These are phyloP conservation scores for Miichthys miiuy DNA, from an alignment of 2,797 vertebrate species.

Conservation along the genomic window DNA sequence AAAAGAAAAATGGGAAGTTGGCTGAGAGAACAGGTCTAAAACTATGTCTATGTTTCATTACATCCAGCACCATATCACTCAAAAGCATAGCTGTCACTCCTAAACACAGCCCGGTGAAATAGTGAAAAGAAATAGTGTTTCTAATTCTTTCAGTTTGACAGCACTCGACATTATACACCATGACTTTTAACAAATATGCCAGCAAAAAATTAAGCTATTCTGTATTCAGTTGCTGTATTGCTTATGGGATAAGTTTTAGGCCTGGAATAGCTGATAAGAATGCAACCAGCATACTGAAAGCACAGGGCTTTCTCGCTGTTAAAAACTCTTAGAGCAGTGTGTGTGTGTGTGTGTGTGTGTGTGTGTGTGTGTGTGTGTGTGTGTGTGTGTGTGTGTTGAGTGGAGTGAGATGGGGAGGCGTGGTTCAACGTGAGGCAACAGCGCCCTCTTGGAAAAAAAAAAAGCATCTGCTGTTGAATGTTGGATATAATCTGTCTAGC, in stretches of 20 bases:
- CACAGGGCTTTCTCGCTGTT: slow-evolving; percentile 57
- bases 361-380: not conserved
- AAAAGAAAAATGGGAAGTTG: slow-evolving; percentile 27
- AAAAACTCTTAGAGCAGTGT: slow-evolving; percentile 42
- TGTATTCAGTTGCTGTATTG: slow-evolving; percentile 71
- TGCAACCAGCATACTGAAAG: slow-evolving; percentile 65
- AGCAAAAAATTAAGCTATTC: slow-evolving; percentile 58
- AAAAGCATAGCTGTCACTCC: slow-evolving; percentile 42
- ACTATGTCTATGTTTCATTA: slow-evolving; percentile 31
- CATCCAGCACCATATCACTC: slow-evolving; percentile 27
- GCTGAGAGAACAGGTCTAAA: slow-evolving; percentile 36
- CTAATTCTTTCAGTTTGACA: slow-evolving; percentile 56
- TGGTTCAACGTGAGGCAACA: slow-evolving; percentile 59
- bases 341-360: slow-evolving; percentile 17
- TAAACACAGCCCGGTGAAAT: slow-evolving; percentile 43
- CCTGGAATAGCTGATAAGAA: slow-evolving; percentile 73
- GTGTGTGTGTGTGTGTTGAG: slow-evolving; percentile 9
- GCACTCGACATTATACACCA: slow-evolving; percentile 49
- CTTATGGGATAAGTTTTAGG: slow-evolving; percentile 66
- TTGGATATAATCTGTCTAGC: slow-evolving; percentile 26
- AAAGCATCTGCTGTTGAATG: slow-evolving; percentile 10
- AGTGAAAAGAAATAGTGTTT: slow-evolving; percentile 44
- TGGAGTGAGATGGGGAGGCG: not conserved
- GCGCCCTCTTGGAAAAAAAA: slow-evolving; percentile 58
- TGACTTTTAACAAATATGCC: slow-evolving; percentile 60